Evolutionary conservation across 1,140 invertebrate species (phyloP).

Genomic region (Heliconius himera): DNA sequence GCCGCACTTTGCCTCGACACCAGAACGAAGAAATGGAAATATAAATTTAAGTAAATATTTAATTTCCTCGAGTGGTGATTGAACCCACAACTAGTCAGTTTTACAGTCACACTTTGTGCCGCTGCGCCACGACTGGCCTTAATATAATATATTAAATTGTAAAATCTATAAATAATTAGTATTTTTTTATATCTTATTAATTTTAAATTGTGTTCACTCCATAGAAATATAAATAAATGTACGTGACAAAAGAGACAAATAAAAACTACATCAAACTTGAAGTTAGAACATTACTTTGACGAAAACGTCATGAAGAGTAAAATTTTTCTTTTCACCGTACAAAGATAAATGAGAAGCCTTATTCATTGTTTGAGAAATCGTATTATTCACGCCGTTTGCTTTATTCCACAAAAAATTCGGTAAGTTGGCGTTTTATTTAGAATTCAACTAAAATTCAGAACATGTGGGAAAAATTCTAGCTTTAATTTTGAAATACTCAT

Average conservation of each 20-base stretch:
- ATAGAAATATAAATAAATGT: constrained; percentile 11
- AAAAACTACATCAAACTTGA: constrained; percentile 7
- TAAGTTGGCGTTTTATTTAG: constrained; percentile 12
- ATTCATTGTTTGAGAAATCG: constrained; percentile 47
- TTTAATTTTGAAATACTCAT: background rate
- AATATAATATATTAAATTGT: too few relatives aligned
- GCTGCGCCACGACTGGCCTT: too few relatives aligned
- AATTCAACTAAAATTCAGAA: background rate
- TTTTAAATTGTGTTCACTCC: background rate
- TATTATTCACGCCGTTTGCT: constrained; percentile 37
- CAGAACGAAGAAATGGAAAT: too few relatives aligned
- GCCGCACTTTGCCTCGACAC: too few relatives aligned
- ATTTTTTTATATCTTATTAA: too few relatives aligned
- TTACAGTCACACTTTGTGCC: too few relatives aligned
- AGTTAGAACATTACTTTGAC: background rate
- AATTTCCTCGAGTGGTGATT: too few relatives aligned
- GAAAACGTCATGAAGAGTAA: constrained; percentile 17
- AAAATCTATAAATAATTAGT: too few relatives aligned
- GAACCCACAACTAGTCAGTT: too few relatives aligned
- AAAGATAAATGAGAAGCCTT: constrained; percentile 47
- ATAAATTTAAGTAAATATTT: too few relatives aligned
- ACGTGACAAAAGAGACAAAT: constrained; percentile 2
- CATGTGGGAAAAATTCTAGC: background rate
- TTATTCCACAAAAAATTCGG: constrained; percentile 17
- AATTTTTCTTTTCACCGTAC: constrained; percentile 42